Percentiles rank a stretch among this genome's conserved stretches.
Conservation (phyloP, 2,113 vertebrate genomes). For the Cardinalis cardinalis region DNA sequence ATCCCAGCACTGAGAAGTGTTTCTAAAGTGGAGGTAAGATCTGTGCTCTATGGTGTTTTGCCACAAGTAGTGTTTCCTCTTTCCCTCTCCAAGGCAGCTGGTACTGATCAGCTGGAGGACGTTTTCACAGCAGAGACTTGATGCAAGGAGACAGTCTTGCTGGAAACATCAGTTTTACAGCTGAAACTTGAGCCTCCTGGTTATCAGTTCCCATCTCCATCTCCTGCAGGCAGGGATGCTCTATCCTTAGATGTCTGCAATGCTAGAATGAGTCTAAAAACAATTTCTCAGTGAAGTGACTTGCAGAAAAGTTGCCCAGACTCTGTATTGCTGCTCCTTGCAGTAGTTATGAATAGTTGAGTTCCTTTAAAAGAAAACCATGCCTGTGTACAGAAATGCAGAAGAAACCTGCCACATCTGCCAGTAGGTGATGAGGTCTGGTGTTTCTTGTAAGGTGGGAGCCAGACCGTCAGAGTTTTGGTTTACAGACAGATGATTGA, state of each 20-base stretch:
- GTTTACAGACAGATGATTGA: not conserved
- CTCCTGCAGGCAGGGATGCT: not conserved
- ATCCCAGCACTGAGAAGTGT: not conserved
- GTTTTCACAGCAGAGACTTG: not conserved
- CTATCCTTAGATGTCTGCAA: not conserved
- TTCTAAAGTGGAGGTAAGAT: not conserved
- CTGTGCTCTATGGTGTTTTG: not conserved
- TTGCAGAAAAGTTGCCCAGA: not conserved
- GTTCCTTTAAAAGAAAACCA: not conserved
- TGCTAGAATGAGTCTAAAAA: not conserved
- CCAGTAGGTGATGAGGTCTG: not conserved
- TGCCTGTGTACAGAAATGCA: not conserved
- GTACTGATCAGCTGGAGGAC: not conserved
- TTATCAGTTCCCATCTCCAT: not conserved
- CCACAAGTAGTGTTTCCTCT: not conserved
- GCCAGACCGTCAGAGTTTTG: not conserved
- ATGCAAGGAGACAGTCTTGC: slow-evolving; percentile 15
- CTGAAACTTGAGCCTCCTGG: slow-evolving; percentile 1
- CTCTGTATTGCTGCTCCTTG: not conserved
- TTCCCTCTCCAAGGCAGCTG: not conserved
- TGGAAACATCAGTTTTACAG: slow-evolving; percentile 9
- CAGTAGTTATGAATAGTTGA: not conserved
- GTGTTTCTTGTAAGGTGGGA: not conserved
- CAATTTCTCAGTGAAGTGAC: not conserved
- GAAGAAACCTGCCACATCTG: not conserved